Evolutionary conservation across 2,888 invertebrate genomes (phyloP).

Genomic region (Heterodera filipjevi): DNA sequence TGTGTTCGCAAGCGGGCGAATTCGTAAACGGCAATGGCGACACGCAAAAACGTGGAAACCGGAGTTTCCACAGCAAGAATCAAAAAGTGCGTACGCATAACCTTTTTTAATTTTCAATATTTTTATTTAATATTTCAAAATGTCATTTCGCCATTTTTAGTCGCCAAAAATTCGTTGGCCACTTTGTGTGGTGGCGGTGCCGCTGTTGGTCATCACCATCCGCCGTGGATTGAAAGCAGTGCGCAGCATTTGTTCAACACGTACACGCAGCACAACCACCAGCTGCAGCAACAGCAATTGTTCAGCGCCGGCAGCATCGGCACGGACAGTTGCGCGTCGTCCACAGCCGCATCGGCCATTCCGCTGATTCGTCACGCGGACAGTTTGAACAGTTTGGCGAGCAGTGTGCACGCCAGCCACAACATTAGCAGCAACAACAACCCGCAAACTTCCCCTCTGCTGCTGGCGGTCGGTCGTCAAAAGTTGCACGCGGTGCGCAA

Average conservation of each 20-base stretch:
- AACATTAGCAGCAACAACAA: background rate
- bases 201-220: background rate
- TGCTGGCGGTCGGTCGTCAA: slow-evolving; percentile 37
- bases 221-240: background rate
- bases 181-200: background rate
- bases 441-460: slow-evolving; percentile 28
- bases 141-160: background rate
- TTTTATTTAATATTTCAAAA: background rate
- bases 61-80: background rate
- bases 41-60: slow-evolving; percentile 25
- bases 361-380: slow-evolving; percentile 20
- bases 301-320: background rate
- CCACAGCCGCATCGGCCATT: slow-evolving; percentile 9
- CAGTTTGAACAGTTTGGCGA: slow-evolving; percentile 17
- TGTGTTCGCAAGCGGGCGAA: slow-evolving; percentile 9
- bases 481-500: slow-evolving; percentile 23
- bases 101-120: background rate
- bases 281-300: background rate
- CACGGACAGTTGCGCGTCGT: slow-evolving; percentile 1
- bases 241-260: background rate
- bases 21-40: background rate
- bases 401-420: background rate
- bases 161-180: background rate
- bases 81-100: background rate
- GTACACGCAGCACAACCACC: slow-evolving; percentile 8